phyloP scores from a whole-genome alignment of 2,113 vertebrate genomes.

The Eublepharis macularius region DNA sequence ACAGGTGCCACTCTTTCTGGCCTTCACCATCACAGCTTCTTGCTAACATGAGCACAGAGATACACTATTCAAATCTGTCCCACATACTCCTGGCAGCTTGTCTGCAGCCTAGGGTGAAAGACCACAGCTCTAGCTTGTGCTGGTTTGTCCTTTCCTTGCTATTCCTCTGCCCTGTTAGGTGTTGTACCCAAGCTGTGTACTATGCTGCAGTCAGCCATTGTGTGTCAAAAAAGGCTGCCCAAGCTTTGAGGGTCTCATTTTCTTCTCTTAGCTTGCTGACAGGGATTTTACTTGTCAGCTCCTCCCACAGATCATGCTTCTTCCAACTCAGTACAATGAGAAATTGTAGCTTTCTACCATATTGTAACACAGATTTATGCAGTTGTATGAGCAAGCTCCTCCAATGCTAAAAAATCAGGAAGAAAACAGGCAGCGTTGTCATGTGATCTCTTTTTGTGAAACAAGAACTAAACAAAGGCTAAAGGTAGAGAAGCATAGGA shows the following conservation, averaged over 20 bases:
- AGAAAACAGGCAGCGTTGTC: not conserved
- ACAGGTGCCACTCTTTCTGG: slow-evolving; percentile 63
- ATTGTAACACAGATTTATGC: not conserved
- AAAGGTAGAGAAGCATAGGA: not conserved
- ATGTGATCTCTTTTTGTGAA: not conserved
- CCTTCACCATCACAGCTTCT: slow-evolving; percentile 47
- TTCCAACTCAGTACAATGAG: not conserved
- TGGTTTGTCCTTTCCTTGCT: not conserved
- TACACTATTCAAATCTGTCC: slow-evolving; percentile 34
- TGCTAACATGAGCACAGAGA: slow-evolving; percentile 28
- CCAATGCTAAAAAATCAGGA: not conserved
- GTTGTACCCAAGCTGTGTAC: not conserved
- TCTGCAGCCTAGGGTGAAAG: not conserved
- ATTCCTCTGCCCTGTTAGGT: not conserved
- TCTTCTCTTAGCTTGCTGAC: not conserved
- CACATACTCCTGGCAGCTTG: not conserved
- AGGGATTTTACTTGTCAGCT: not conserved
- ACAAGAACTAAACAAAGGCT: not conserved
- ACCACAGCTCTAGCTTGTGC: not conserved
- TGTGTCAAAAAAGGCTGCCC: not conserved
- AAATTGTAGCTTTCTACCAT: not conserved
- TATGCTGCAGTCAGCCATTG: no score
- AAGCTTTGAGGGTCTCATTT: not conserved
- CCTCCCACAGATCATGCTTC: not conserved
- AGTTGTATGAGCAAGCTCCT: not conserved